Conservation (phyloP, 1,140 invertebrate species). For the Lepidurus arcticus region DNA sequence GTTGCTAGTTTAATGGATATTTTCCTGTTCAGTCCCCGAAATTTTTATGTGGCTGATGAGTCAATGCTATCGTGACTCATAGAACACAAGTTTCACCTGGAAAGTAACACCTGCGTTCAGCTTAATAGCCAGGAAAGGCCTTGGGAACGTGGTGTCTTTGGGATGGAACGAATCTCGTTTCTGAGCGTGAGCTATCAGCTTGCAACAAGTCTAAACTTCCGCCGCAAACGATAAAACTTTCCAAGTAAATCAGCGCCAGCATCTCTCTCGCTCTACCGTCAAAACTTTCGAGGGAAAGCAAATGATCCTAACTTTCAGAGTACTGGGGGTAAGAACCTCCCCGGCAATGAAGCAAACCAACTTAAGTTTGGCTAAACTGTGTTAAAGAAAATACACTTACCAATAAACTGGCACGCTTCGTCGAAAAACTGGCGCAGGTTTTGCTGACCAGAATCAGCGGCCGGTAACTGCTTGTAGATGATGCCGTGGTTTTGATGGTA, state of each 20-base stretch:
- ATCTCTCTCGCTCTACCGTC: not conserved
- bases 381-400: conserved; percentile 52
- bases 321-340: not conserved
- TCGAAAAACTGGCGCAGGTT: conserved; percentile 89
- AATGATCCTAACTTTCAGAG: conserved; percentile 7
- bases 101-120: conserved; percentile 4
- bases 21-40: not conserved
- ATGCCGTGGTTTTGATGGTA: conserved; percentile 54
- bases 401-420: conserved; percentile 83
- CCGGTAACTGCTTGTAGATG: conserved; percentile 73
- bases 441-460: conserved; percentile 76
- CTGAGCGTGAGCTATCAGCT: not conserved
- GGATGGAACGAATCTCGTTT: not conserved
- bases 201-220: not conserved
- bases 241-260: not conserved
- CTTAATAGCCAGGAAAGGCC: conserved; percentile 1
- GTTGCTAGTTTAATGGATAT: no score
- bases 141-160: not conserved
- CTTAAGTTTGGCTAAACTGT: not conserved
- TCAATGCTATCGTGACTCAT: conserved; percentile 14
- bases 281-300: not conserved
- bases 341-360: not conserved
- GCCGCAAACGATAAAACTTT: not conserved
- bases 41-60: not conserved
- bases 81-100: not conserved